phyloP scores from a whole-genome alignment of 2,113 vertebrate species.

The Amia ocellicauda region DNA sequence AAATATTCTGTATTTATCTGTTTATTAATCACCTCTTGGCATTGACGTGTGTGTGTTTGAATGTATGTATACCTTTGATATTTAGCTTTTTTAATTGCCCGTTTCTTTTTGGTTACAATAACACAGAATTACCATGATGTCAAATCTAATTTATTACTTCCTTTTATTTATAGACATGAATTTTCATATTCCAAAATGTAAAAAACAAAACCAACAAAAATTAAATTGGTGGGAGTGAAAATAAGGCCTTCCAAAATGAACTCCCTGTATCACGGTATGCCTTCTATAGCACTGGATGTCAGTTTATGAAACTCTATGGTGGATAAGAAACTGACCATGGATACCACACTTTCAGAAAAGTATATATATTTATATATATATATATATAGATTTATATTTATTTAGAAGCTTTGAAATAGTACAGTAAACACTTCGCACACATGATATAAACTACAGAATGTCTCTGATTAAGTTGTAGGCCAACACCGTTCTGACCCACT shows the following conservation, averaged over 20 bases:
- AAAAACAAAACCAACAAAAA: slow-evolving; percentile 47
- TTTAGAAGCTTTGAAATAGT: slow-evolving; percentile 97
- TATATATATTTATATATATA: slow-evolving; percentile 78
- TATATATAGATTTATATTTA: slow-evolving; percentile 94
- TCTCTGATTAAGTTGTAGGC: slow-evolving; percentile 81
- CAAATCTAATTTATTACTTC: slow-evolving; percentile 53
- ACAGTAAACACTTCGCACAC: slow-evolving; percentile 98
- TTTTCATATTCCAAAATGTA: slow-evolving; percentile 54
- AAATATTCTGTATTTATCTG: slow-evolving; percentile 46
- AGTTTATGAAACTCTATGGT: slow-evolving; percentile 54
- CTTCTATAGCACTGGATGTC: slow-evolving; percentile 52
- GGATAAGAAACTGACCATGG: slow-evolving; percentile 58
- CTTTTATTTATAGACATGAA: slow-evolving; percentile 56
- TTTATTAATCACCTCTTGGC: slow-evolving; percentile 65
- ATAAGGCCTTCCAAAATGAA: slow-evolving; percentile 46
- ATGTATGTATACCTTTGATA: slow-evolving; percentile 45
- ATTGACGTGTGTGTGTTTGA: slow-evolving; percentile 44
- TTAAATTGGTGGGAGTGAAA: slow-evolving; percentile 46
- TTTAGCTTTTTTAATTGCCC: slow-evolving; percentile 48
- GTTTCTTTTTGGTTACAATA: slow-evolving; percentile 60
- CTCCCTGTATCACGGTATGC: slow-evolving; percentile 36
- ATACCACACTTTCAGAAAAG: slow-evolving; percentile 83
- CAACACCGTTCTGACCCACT: slow-evolving; percentile 71
- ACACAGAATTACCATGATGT: slow-evolving; percentile 59
- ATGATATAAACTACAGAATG: slow-evolving; percentile 96